A percentile compares a stretch with the other conserved stretches of the same genome.
Evolutionary conservation across 2,888 invertebrate species (phyloP).

Genomic region (Eudasyphora cyanicolor): DNA sequence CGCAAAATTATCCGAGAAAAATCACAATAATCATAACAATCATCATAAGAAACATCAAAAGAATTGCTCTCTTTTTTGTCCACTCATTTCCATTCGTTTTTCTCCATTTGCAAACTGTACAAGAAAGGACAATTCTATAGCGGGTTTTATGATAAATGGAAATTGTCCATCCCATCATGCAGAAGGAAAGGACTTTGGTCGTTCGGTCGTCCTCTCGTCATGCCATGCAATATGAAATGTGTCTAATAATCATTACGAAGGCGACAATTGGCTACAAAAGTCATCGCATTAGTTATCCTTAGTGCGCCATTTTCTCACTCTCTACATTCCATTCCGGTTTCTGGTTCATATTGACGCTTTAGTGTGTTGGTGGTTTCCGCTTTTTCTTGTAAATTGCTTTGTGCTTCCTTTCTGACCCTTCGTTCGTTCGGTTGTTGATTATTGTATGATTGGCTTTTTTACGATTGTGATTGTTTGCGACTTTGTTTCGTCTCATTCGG

Average conservation of each 20-base stretch:
- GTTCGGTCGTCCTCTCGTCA: not conserved
- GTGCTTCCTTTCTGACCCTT: not conserved
- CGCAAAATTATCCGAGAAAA: not conserved
- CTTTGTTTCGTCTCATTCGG: not conserved
- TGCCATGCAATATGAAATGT: slow-evolving; percentile 55
- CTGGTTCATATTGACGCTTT: not conserved
- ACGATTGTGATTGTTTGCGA: slow-evolving; percentile 11
- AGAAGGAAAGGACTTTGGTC: not conserved
- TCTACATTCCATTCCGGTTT: too few relatives aligned
- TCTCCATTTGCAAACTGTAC: not conserved
- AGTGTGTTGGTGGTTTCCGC: not conserved
- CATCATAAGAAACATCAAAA: slow-evolving; percentile 55
- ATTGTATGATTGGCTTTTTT: slow-evolving; percentile 13
- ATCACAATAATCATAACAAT: slow-evolving; percentile 56
- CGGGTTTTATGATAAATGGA: slow-evolving; percentile 26
- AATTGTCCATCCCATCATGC: slow-evolving; percentile 1
- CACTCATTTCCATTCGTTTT: not conserved
- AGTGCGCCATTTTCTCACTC: too few relatives aligned
- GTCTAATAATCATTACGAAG: slow-evolving; percentile 61
- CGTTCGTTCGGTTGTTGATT: not conserved
- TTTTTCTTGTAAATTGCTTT: not conserved
- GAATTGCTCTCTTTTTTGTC: slow-evolving; percentile 27
- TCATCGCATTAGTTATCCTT: slow-evolving; percentile 8
- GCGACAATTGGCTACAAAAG: slow-evolving; percentile 62
- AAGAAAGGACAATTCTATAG: not conserved